These are phyloP conservation scores for Drosophila virilis DNA, from an alignment of 1,140 invertebrate species.

Conservation along the genomic window DNA sequence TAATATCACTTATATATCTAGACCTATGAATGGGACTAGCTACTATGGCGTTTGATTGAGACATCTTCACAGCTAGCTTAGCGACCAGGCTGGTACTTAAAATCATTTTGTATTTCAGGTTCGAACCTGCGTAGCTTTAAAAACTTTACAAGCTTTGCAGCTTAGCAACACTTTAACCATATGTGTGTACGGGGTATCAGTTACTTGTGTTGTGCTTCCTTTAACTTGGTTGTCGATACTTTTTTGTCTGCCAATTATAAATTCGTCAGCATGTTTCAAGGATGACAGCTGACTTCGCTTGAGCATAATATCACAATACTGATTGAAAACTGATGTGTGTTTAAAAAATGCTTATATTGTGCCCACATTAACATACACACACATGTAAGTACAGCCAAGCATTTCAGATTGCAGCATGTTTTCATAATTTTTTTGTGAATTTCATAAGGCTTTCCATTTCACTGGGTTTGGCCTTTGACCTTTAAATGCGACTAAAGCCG, in stretches of 20 bases:
- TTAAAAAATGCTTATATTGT: constrained; percentile 25
- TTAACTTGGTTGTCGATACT: not conserved
- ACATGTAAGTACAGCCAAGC: not conserved
- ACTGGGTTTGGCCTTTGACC: not conserved
- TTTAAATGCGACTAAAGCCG: not conserved
- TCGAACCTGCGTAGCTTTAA: too few relatives aligned
- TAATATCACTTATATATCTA: too few relatives aligned
- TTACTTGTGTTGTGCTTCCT: not conserved
- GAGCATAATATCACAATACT: constrained; percentile 22
- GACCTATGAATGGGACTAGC: too few relatives aligned
- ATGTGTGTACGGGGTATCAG: not conserved
- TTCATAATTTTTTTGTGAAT: not conserved
- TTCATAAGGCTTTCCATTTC: not conserved
- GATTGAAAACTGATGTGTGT: constrained; percentile 40
- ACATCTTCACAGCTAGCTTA: too few relatives aligned
- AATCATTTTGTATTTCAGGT: too few relatives aligned
- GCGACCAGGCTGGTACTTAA: too few relatives aligned
- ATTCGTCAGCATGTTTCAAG: constrained; percentile 17
- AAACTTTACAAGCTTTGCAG: too few relatives aligned
- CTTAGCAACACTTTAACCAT: too few relatives aligned
- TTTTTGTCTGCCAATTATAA: constrained; percentile 35
- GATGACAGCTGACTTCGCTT: not conserved
- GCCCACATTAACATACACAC: constrained; percentile 19
- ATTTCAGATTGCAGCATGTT: not conserved
- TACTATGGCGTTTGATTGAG: too few relatives aligned